phyloP scores from a whole-genome alignment of 2,888 invertebrate species.

The Cistogaster globosa region DNA sequence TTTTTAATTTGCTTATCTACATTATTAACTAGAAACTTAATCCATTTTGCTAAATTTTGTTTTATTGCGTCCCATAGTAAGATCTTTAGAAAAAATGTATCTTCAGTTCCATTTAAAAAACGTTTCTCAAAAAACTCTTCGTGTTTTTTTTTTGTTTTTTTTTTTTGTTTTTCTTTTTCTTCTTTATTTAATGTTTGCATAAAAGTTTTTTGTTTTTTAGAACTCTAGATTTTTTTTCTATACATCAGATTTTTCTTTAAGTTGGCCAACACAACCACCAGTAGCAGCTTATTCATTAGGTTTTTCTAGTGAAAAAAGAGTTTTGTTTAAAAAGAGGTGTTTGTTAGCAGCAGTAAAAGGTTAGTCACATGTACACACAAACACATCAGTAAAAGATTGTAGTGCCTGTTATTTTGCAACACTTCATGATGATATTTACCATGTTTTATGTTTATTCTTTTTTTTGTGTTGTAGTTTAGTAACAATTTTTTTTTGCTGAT shows the following conservation, averaged over 20 bases:
- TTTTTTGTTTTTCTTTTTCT: background rate
- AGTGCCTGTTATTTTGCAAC: constrained; percentile 29
- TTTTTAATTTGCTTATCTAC: too few relatives aligned
- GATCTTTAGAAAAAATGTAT: background rate
- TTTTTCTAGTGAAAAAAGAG: background rate
- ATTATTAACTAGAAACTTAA: too few relatives aligned
- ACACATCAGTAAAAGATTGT: background rate
- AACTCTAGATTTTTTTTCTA: constrained; percentile 18
- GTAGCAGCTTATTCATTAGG: constrained; percentile 47
- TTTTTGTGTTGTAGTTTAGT: constrained; percentile 12
- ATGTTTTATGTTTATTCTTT: constrained; percentile 29
- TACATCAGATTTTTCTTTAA: constrained; percentile 28
- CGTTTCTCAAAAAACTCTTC: background rate
- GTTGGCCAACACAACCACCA: constrained; percentile 19
- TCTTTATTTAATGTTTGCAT: background rate
- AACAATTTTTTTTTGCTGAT: background rate
- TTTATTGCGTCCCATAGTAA: background rate
- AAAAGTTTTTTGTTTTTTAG: constrained; percentile 7
- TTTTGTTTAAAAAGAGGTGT: constrained; percentile 3
- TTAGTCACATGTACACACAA: background rate
- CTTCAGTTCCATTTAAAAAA: background rate
- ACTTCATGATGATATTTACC: constrained; percentile 44
- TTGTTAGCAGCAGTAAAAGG: constrained; percentile 20
- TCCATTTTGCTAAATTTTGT: background rate
- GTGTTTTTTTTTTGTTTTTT: background rate